These are phyloP conservation scores for Candidula unifasciata DNA, from an alignment of 2,888 invertebrate species.

Conservation along the genomic window DNA sequence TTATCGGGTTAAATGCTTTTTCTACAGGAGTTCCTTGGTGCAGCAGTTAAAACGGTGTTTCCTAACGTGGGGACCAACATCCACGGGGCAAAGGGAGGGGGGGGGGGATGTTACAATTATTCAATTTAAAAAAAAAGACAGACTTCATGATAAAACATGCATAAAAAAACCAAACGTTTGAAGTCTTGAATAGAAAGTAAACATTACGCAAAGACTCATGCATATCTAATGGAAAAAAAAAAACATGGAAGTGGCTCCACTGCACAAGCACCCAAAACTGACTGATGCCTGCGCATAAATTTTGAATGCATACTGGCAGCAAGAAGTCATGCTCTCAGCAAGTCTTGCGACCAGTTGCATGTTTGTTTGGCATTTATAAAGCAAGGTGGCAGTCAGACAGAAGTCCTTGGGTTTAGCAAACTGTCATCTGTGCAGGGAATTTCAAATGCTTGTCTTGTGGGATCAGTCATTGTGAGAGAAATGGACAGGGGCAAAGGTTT, in stretches of 20 bases:
- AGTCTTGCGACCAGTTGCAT: conserved; percentile 72
- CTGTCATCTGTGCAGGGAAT: conserved; percentile 68
- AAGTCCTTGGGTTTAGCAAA: conserved; percentile 72
- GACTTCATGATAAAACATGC: no score
- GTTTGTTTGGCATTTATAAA: conserved; percentile 66
- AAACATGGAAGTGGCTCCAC: conserved; percentile 52
- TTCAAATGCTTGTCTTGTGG: conserved; percentile 69
- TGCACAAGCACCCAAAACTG: conserved; percentile 68
- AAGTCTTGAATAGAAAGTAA: no score
- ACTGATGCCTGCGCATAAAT: conserved; percentile 70
- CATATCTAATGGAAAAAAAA: no score
- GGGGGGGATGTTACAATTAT: no score
- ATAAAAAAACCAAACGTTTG: no score
- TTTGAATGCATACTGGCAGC: conserved; percentile 73
- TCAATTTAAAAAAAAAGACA: no score
- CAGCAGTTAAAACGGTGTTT: no score
- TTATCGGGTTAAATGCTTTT: no score
- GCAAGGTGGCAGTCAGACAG: conserved; percentile 44
- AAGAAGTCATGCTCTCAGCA: conserved; percentile 72
- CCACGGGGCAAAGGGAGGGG: no score
- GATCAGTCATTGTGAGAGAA: conserved; percentile 74
- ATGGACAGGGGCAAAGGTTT: conserved; percentile 72
- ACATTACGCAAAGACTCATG: no score
- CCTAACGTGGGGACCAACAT: no score
- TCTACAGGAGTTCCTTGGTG: no score